phyloP scores from a whole-genome alignment of 2,797 vertebrate species.

The Galagoides demidoff region DNA sequence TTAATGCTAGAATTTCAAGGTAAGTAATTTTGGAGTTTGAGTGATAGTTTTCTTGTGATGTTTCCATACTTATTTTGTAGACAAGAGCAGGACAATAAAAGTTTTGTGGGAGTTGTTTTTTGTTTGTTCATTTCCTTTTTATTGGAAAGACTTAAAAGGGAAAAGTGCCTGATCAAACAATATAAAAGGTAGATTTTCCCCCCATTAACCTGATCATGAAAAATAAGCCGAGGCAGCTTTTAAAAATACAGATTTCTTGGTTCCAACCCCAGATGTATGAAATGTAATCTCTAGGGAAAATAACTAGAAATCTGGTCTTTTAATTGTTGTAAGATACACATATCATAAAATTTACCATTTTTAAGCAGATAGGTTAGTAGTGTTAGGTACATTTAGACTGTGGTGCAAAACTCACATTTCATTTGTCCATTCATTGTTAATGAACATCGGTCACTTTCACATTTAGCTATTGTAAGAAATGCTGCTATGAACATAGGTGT shows the following conservation, averaged over 20 bases:
- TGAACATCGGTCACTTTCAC: too few species aligned
- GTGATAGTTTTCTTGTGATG: slow-evolving; percentile 3
- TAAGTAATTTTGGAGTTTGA: slow-evolving; percentile 8
- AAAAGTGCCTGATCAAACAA: neutral
- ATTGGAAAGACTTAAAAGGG: neutral
- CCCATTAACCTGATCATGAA: neutral
- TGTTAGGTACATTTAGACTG: neutral
- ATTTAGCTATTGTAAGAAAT: neutral
- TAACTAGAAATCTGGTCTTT: neutral
- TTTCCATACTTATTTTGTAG: slow-evolving; percentile 52
- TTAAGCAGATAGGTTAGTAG: too few species aligned
- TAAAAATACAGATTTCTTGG: neutral
- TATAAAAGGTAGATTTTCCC: neutral
- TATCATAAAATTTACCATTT: neutral
- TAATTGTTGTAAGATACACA: neutral
- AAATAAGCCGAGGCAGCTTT: neutral
- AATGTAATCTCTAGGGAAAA: neutral
- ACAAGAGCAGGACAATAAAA: neutral
- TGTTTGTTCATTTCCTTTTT: neutral
- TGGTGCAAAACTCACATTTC: neutral
- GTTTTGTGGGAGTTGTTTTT: neutral
- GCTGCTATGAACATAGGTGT: neutral
- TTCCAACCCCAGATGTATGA: neutral
- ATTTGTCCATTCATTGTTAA: neutral
- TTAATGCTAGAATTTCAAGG: slow-evolving; percentile 46